phyloP scores from a whole-genome alignment of 2,797 vertebrate genomes.

The Mormyrops boulengeri region DNA sequence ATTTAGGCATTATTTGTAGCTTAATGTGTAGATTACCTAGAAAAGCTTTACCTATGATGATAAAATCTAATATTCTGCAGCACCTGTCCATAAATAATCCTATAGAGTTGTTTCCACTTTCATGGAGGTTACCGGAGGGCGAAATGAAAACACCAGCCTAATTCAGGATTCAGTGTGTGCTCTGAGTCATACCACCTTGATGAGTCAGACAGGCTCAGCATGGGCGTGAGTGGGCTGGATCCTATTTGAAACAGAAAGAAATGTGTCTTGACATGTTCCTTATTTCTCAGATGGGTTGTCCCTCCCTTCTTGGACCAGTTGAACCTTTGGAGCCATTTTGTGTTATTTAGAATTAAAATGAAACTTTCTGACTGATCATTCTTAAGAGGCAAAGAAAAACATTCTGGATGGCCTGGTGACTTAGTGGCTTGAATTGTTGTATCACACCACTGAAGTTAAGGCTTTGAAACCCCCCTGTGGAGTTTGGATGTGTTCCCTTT shows the following conservation, averaged over 20 bases:
- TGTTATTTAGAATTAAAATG: background rate
- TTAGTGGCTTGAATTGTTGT: background rate
- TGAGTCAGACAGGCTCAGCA: background rate
- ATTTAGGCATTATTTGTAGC: background rate
- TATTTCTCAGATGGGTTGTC: background rate
- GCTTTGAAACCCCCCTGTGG: background rate
- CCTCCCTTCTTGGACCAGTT: background rate
- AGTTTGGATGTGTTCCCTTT: background rate
- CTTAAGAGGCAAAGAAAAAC: background rate
- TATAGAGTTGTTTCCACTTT: slow-evolving; percentile 7
- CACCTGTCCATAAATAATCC: background rate
- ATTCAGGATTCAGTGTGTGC: background rate
- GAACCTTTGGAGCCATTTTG: background rate
- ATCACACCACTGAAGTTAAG: background rate
- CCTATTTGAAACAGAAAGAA: slow-evolving; percentile 4
- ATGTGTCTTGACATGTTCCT: background rate
- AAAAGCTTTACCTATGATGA: background rate
- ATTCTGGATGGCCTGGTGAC: background rate
- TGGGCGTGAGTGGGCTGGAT: slow-evolving; percentile 12
- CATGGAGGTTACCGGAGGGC: slow-evolving; percentile 8
- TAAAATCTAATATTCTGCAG: background rate
- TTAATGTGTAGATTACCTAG: background rate
- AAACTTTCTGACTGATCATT: background rate
- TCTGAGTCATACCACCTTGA: background rate
- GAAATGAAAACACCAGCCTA: slow-evolving; percentile 8